phyloP scores from a whole-genome alignment of 2,797 vertebrate genomes.

The Micropoecilia bifurca region DNA sequence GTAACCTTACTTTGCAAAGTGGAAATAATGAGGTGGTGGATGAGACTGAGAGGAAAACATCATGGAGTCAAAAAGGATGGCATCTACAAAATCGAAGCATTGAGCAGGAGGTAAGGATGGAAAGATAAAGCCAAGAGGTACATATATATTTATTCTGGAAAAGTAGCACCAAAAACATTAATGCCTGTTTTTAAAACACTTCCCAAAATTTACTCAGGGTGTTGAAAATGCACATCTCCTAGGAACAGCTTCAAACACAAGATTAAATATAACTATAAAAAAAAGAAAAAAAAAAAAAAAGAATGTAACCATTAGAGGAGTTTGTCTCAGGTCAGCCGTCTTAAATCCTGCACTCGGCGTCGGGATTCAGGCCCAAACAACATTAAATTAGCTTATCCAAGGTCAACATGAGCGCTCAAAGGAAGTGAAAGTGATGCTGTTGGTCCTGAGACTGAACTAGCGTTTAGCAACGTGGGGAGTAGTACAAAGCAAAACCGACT shows the following conservation, averaged over 20 bases:
- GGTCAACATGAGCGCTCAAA: slow-evolving; percentile 32
- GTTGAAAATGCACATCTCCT: slow-evolving; percentile 73
- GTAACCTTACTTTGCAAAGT: slow-evolving; percentile 75
- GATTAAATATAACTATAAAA: slow-evolving; percentile 65
- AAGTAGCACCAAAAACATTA: slow-evolving; percentile 87
- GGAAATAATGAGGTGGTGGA: slow-evolving; percentile 28
- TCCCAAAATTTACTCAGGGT: slow-evolving; percentile 73
- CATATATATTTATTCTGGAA: slow-evolving; percentile 77
- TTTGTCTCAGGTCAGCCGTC: slow-evolving; percentile 55
- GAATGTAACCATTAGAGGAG: slow-evolving; percentile 65
- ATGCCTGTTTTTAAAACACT: slow-evolving; percentile 80
- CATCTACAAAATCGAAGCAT: slow-evolving; percentile 5
- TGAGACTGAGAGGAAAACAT: slow-evolving; percentile 47
- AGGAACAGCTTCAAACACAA: slow-evolving; percentile 73
- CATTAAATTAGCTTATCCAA: slow-evolving; percentile 54
- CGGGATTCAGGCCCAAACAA: slow-evolving; percentile 46
- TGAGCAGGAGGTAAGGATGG: slow-evolving; percentile 25
- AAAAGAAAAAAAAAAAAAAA: slow-evolving; percentile 63
- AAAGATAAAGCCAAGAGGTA: slow-evolving; percentile 64
- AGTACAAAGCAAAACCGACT: slow-evolving; percentile 66
- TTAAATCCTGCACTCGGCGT: slow-evolving; percentile 39
- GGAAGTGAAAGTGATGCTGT: slow-evolving; percentile 44
- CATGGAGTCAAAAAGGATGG: slow-evolving; percentile 40
- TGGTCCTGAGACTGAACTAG: slow-evolving; percentile 42
- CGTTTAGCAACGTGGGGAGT: slow-evolving; percentile 66